These are phyloP conservation scores for Bufo gargarizans DNA, from an alignment of 2,113 vertebrate genomes.

Conservation along the genomic window DNA sequence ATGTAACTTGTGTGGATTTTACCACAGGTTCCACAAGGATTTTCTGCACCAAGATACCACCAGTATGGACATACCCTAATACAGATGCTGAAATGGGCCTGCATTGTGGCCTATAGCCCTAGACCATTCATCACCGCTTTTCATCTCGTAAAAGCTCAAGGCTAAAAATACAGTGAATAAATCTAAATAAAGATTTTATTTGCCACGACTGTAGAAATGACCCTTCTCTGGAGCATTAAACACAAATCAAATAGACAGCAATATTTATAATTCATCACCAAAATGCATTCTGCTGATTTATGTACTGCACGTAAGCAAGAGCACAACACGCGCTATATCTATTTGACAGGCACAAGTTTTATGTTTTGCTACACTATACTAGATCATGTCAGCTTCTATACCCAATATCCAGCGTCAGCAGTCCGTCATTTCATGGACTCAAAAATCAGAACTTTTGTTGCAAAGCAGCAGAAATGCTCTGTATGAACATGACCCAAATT, in stretches of 20 bases:
- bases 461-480: background rate
- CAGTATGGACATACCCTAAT: too few species aligned
- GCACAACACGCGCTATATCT: background rate
- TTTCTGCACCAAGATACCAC: too few species aligned
- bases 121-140: background rate
- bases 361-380: background rate
- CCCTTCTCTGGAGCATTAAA: background rate
- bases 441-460: background rate
- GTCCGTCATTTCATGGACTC: background rate
- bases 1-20: too few species aligned
- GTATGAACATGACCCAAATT: too few species aligned
- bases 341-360: background rate
- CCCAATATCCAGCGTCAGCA: background rate
- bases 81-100: background rate
- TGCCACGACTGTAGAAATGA: background rate
- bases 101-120: background rate
- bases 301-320: background rate
- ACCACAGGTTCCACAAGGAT: too few species aligned
- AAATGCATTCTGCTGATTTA: background rate
- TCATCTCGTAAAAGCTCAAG: background rate
- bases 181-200: constrained; percentile 6
- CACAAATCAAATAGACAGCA: background rate
- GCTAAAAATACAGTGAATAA: background rate
- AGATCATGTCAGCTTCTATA: background rate
- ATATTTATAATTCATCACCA: background rate